Percentiles rank a stretch among this genome's conserved stretches.
These are phyloP conservation scores for Steinernema scapterisci DNA, from an alignment of 2,888 invertebrate species.

Conservation along the genomic window DNA sequence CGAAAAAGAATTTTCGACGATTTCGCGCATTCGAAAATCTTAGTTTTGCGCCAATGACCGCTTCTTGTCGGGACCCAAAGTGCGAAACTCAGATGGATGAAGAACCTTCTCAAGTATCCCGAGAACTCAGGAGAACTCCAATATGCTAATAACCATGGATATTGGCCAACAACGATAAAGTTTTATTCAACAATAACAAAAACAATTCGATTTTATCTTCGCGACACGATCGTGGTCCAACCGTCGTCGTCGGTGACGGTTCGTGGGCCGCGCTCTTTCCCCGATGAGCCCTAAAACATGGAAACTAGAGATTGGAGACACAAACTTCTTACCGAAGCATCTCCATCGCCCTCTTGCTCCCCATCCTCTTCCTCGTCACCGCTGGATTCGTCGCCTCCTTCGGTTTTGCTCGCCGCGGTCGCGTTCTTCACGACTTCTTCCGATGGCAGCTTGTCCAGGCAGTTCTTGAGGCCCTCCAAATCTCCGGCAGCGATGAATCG, in stretches of 20 bases:
- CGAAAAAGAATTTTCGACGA: too few species aligned
- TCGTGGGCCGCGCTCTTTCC: constrained; percentile 41
- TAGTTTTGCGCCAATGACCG: too few species aligned
- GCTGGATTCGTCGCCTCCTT: constrained; percentile 34
- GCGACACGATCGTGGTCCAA: constrained; percentile 54
- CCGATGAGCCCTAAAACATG: constrained; percentile 8
- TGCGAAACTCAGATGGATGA: too few species aligned
- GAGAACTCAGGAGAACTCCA: too few species aligned
- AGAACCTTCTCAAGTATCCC: too few species aligned
- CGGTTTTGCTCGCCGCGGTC: constrained; percentile 18
- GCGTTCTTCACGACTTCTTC: constrained; percentile 19
- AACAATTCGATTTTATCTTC: background rate
- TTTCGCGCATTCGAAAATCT: too few species aligned
- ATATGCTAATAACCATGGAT: too few species aligned
- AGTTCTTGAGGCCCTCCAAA: background rate
- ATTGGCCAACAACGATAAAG: background rate
- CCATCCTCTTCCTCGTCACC: constrained; percentile 32
- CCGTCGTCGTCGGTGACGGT: constrained; percentile 57
- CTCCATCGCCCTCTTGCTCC: constrained; percentile 19
- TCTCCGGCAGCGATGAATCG: constrained; percentile 4
- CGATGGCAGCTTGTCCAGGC: constrained; percentile 6
- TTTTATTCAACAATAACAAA: background rate
- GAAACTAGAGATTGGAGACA: background rate
- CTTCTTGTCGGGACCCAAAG: background rate
- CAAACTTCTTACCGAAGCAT: background rate